Base-by-base conservation (phyloP, 1,140 invertebrate species). In the Caenorhabditis brenneri region DNA sequence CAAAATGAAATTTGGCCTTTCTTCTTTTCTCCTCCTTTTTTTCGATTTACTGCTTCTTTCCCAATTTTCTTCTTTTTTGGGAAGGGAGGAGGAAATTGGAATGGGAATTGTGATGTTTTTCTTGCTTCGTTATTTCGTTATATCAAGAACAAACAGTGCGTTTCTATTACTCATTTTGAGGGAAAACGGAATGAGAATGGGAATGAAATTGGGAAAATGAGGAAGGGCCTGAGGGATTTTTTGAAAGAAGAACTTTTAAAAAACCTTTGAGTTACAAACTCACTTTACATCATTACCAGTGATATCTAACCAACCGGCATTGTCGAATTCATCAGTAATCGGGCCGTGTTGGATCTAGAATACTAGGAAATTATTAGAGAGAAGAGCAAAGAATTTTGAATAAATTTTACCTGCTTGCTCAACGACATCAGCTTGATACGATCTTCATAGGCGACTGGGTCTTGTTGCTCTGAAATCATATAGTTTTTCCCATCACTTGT, bases 341-440 rank as follows among this genome's bases (percentile, higher is more conserved):
- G 69, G 46, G 4, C 82, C 82, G 15, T 83, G 31, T 51, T 51
- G 53, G 42, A 82, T 51, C 81, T 82, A 29, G 33, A 48, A 79
- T 6, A 42, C 12, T 42, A 5, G 39, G n/a, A n/a, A n/a, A n/a
- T n/a, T n/a, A 22, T 22, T 16, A 15, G 24, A 79, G 24, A 78
- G n/a, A n/a, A n/a, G n/a, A n/a, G n/a, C n/a, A n/a, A n/a, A n/a
- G n/a, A n/a, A n/a, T n/a, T n/a, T n/a, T n/a, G 10, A 74, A 74
- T 36, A 36, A n/a, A 36, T 33, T 36, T 65, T 86, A 86, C 85
- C 80, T 86, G 85, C 42, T 86, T 86, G 49, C 53, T 82, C 33
- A 79, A 46, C 10, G 85, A 86, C 79, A 86, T 48, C 15, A 86
- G 48, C 49, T 86, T 86, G 10, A 86, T 46, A 3, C 85, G 79